phyloP scores from a whole-genome alignment of 2,888 invertebrate genomes.

The Frankliniella fusca region DNA sequence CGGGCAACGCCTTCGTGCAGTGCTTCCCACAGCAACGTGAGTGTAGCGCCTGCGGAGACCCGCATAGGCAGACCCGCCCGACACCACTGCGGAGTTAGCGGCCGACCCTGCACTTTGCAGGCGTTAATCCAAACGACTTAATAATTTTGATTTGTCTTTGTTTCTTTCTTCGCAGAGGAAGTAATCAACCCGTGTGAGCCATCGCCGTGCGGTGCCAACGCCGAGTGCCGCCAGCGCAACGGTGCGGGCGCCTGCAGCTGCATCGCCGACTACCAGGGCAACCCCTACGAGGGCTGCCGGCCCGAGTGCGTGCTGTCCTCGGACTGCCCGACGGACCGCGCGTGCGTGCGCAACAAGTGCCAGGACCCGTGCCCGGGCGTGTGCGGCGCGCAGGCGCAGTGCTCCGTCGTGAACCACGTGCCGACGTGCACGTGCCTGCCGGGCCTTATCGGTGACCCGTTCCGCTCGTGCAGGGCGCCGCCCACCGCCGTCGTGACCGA shows the following conservation, averaged over 20 bases:
- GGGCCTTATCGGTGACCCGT: slow-evolving; percentile 65
- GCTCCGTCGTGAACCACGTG: slow-evolving; percentile 62
- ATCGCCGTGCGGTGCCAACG: slow-evolving; percentile 82
- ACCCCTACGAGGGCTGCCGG: slow-evolving; percentile 72
- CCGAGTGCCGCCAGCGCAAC: slow-evolving; percentile 69
- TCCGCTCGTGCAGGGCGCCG: slow-evolving; percentile 56
- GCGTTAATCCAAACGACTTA: slow-evolving; percentile 48
- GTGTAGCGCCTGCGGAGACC: slow-evolving; percentile 32
- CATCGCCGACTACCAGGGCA: slow-evolving; percentile 74
- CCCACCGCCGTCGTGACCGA: slow-evolving; percentile 43
- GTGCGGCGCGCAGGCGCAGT: slow-evolving; percentile 64
- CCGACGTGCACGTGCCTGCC: slow-evolving; percentile 59
- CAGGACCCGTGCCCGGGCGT: slow-evolving; percentile 65
- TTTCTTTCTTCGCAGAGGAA: slow-evolving; percentile 52
- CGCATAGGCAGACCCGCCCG: background rate
- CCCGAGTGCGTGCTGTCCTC: slow-evolving; percentile 62
- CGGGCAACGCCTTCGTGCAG: slow-evolving; percentile 78
- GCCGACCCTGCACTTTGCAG: slow-evolving; percentile 49
- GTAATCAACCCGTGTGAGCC: slow-evolving; percentile 73
- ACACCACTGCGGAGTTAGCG: background rate
- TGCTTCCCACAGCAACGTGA: slow-evolving; percentile 60
- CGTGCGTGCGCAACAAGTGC: slow-evolving; percentile 64
- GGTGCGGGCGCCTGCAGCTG: slow-evolving; percentile 78
- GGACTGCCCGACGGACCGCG: slow-evolving; percentile 60
- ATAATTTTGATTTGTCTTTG: background rate